Evolutionary conservation across 2,113 vertebrate species (phyloP), one percentile per base, ranked within the genome.

Genomic region (Tiliqua scincoides): DNA sequence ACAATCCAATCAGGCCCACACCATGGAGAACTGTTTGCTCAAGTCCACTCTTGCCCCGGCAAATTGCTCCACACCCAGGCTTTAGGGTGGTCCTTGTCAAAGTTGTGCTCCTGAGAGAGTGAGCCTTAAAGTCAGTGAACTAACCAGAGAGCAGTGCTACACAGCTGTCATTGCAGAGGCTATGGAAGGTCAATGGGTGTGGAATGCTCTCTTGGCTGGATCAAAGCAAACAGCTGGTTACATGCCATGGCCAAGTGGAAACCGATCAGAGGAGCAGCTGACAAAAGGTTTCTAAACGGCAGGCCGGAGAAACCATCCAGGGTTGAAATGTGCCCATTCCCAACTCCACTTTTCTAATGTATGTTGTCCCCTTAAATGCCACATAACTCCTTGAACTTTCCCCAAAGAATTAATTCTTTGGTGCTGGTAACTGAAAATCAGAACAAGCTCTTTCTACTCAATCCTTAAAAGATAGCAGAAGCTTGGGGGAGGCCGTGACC

Each of bases 181-280:
- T 81, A 68, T 48, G 71, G 88, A 86, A 85, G 79, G 78, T 84
- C 72, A 81, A 67, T 18, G 7, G 84, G 88, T 54, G 37, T 75
- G 74, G 71, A 86, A 83, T 83, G 80, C 82, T 87, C 72, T 78
- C 74, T 87, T 87, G 84, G 79, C 63, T 86, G 72, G 71, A 77
- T 82, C 79, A 81, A 82, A 85, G 83, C 80, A 82, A 79, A 84
- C 77, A 76, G 87, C 87, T 89, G 83, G 75, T 88, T 79, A 54
- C 70, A 74, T 84, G 77, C 70, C 82, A 84, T 32, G 70, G 76
- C 76, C 76, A 84, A 84, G 76, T 80, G 61, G 82, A 88, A 84
- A 80, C 82, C 84, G 87, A 88, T 79, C 61, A 88, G 76, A 84
- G 59, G 76, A 84, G 74, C 87, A 86, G 83, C 88, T 86, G 88